A percentile compares a stretch with the other conserved stretches of the same genome.
Conservation (phyloP, 2,797 vertebrate genomes). For the Myiotriccus ornatus region DNA sequence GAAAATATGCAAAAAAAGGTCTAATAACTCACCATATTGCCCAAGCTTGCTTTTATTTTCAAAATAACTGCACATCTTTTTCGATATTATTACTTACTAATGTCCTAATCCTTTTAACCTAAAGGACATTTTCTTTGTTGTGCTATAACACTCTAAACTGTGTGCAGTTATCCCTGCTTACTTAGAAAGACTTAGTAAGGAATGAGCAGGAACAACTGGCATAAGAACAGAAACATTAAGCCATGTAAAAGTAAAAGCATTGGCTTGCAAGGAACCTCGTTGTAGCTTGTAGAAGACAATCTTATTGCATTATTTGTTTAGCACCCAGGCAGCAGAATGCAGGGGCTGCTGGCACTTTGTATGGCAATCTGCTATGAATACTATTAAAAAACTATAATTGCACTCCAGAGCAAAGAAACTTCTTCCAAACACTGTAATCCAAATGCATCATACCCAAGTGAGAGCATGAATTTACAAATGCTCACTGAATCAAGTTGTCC, state of each 20-base stretch:
- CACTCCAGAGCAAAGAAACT: conserved; percentile 35
- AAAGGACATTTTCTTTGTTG: conserved; percentile 16
- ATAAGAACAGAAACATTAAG: conserved; percentile 59
- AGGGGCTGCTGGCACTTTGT: not conserved
- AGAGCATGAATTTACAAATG: not conserved
- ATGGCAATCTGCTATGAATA: not conserved
- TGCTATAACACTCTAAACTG: conserved; percentile 42
- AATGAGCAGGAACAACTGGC: conserved; percentile 72
- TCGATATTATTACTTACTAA: not conserved
- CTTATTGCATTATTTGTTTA: conserved; percentile 36
- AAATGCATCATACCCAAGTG: not conserved
- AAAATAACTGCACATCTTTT: not conserved
- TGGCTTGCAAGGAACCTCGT: conserved; percentile 27
- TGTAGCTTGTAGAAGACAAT: conserved; percentile 27
- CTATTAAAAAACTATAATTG: not conserved
- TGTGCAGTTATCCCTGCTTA: conserved; percentile 56
- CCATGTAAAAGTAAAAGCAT: not conserved
- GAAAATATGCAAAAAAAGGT: not conserved
- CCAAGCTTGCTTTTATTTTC: not conserved
- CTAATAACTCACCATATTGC: not conserved
- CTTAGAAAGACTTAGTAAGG: conserved; percentile 51
- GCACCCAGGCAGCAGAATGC: not conserved
- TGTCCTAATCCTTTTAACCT: conserved; percentile 27
- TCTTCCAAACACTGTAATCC: not conserved
- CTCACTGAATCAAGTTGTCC: not conserved